Evolutionary conservation across 2,113 vertebrate species (phyloP).

Genomic region (Callospermophilus lateralis): DNA sequence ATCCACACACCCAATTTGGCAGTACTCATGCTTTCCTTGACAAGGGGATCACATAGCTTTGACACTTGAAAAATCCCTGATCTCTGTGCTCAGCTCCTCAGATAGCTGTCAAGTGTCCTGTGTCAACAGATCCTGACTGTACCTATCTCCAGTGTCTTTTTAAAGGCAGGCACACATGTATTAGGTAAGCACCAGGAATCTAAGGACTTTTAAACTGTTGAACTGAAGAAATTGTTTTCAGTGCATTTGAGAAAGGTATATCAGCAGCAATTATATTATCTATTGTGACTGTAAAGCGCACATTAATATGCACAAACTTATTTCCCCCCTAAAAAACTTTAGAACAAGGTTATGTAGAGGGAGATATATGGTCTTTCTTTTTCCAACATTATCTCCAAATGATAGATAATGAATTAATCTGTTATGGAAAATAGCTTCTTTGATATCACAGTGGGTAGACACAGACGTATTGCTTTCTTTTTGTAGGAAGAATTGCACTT

Average conservation of each 20-base stretch:
- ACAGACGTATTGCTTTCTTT: background rate
- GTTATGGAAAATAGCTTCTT: background rate
- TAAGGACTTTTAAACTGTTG: background rate
- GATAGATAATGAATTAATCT: background rate
- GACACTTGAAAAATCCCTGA: background rate
- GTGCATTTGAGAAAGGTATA: background rate
- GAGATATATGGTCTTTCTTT: background rate
- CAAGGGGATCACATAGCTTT: background rate
- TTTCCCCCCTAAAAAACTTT: background rate
- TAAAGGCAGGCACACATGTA: background rate
- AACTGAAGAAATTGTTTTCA: background rate
- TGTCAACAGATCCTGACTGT: background rate
- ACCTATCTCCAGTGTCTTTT: background rate
- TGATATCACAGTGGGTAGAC: too few species aligned
- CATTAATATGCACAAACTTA: background rate
- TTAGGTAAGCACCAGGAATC: background rate
- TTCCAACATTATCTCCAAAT: background rate
- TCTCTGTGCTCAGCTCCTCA: background rate
- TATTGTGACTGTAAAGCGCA: background rate
- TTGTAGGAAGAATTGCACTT: background rate
- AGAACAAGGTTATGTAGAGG: background rate
- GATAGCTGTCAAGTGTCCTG: background rate
- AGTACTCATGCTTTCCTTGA: background rate
- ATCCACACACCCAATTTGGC: background rate
- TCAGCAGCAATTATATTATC: background rate